These are phyloP conservation scores for Leptogaster cylindrica DNA, from an alignment of 2,888 invertebrate species.

Conservation along the genomic window DNA sequence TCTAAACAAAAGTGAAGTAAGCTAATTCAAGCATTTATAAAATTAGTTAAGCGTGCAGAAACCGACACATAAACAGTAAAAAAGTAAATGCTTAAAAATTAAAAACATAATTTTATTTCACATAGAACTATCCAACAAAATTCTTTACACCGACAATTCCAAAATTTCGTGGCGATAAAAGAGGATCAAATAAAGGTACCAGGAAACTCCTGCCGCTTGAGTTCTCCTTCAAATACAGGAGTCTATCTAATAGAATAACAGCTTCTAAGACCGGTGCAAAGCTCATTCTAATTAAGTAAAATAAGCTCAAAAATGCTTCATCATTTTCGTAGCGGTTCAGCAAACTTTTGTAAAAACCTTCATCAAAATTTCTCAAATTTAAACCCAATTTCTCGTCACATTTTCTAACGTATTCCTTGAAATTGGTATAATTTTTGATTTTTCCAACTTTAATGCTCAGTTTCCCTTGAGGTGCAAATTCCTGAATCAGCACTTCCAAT, in stretches of 20 bases:
- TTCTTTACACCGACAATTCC: slow-evolving; percentile 77
- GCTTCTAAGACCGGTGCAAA: slow-evolving; percentile 83
- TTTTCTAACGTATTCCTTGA: slow-evolving; percentile 73
- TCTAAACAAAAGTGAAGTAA: too few species aligned
- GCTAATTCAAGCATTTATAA: too few species aligned
- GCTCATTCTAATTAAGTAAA: slow-evolving; percentile 77
- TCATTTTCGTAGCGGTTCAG: slow-evolving; percentile 58
- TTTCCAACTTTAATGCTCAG: slow-evolving; percentile 68
- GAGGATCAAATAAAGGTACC: slow-evolving; percentile 82
- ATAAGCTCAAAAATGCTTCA: slow-evolving; percentile 71
- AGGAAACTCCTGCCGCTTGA: slow-evolving; percentile 68
- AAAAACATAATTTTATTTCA: too few species aligned
- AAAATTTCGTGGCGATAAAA: slow-evolving; percentile 83
- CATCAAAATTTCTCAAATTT: slow-evolving; percentile 56
- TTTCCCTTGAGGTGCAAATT: slow-evolving; percentile 59
- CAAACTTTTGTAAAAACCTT: slow-evolving; percentile 60
- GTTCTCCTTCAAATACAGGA: slow-evolving; percentile 76
- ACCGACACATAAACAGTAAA: too few species aligned
- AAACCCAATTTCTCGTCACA: slow-evolving; percentile 68
- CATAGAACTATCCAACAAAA: too few species aligned
- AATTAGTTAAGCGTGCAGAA: too few species aligned
- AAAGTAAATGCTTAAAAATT: too few species aligned
- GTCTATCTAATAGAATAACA: slow-evolving; percentile 80
- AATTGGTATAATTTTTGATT: slow-evolving; percentile 68
- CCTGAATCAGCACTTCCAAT: slow-evolving; percentile 69